Percentiles rank a stretch among this genome's conserved stretches.
These are phyloP conservation scores for Drosophila longiperda DNA, from an alignment of 2,888 invertebrate genomes.

Conservation along the genomic window DNA sequence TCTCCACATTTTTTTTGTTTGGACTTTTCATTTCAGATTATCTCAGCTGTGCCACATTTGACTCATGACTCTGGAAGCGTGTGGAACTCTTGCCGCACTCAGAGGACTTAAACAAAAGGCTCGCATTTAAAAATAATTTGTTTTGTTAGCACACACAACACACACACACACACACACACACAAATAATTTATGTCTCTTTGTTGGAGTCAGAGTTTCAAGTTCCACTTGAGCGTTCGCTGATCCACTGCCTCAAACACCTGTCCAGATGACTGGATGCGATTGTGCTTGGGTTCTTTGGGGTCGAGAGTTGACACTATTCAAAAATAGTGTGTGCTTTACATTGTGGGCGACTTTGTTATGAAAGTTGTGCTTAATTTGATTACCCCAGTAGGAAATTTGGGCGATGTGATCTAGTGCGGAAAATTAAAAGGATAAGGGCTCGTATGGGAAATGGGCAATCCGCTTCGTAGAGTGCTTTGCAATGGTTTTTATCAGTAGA, in stretches of 20 bases:
- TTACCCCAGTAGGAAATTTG: constrained; percentile 17
- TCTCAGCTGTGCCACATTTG: constrained; percentile 65
- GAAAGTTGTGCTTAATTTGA: constrained; percentile 42
- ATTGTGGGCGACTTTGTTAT: constrained; percentile 9
- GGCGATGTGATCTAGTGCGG: constrained; percentile 45
- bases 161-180: constrained; percentile 11
- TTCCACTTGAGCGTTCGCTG: constrained; percentile 36
- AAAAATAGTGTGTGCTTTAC: constrained; percentile 25
- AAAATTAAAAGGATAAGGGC: constrained; percentile 43
- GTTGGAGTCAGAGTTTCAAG: constrained; percentile 29
- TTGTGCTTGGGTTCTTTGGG: constrained; percentile 8
- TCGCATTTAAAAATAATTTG: constrained; percentile 50
- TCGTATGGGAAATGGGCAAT: constrained; percentile 33
- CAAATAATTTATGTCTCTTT: constrained; percentile 21
- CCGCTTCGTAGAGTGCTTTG: constrained; percentile 1
- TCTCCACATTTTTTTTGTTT: constrained; percentile 10
- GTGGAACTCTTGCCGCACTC: constrained; percentile 29
- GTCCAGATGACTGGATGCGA: constrained; percentile 23
- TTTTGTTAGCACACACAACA: constrained; percentile 27
- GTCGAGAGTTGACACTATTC: constrained; percentile 21
- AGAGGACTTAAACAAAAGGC: constrained; percentile 23
- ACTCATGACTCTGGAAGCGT: constrained; percentile 49
- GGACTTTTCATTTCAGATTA: constrained; percentile 24
- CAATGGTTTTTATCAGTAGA: constrained; percentile 12
- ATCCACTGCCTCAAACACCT: constrained; percentile 63